Conservation (phyloP, 2,113 vertebrate genomes). For the Cynocephalus volans region DNA sequence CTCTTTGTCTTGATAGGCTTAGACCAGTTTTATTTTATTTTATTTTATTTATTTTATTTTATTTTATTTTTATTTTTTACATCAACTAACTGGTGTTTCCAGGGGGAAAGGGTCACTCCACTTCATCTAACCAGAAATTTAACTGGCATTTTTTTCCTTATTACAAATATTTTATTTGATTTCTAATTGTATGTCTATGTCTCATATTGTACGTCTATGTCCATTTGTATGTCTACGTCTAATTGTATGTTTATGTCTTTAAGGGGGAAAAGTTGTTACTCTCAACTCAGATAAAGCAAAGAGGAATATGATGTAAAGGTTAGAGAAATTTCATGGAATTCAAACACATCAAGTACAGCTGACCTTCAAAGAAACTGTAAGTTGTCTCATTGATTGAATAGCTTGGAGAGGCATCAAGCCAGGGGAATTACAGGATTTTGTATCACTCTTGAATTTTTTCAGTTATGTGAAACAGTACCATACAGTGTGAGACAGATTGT, state of each 20-base stretch:
- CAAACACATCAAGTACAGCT: not conserved
- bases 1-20: not conserved
- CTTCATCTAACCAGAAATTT: not conserved
- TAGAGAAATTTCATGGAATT: not conserved
- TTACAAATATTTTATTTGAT: not conserved
- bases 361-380: not conserved
- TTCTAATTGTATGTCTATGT: not conserved
- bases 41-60: not conserved
- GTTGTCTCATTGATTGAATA: not conserved
- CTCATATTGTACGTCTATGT: not conserved
- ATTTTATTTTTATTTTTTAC: not conserved
- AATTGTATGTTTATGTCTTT: not conserved
- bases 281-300: not conserved
- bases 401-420: not conserved
- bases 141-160: not conserved
- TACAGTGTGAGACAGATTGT: not conserved
- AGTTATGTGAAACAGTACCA: not conserved
- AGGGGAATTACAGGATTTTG: not conserved
- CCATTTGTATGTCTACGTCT: not conserved
- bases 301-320: not conserved
- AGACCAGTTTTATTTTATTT: not conserved
- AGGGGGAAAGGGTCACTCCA: fast-evolving
- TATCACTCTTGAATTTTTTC: not conserved
- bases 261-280: not conserved
- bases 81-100: not conserved